These are phyloP conservation scores for Sinohyriopsis cumingii DNA, from an alignment of 2,888 invertebrate species.

Conservation along the genomic window DNA sequence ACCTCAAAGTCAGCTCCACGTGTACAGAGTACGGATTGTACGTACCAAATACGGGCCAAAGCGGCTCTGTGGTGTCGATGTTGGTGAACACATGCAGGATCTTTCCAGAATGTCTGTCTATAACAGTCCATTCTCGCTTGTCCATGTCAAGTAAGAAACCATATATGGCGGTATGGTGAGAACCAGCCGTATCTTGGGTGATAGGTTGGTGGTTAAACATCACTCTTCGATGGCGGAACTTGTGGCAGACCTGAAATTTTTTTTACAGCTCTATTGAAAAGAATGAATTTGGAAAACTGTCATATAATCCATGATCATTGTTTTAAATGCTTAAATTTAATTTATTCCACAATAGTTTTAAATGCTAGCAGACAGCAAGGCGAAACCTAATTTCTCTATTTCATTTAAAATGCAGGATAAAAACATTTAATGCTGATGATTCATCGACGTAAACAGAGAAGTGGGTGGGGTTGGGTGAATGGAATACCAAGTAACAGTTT, in stretches of 20 bases:
- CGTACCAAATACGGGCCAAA: slow-evolving; percentile 47
- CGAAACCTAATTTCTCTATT: too few species aligned
- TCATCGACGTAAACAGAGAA: too few species aligned
- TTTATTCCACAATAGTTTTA: too few species aligned
- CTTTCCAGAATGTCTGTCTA: slow-evolving; percentile 39
- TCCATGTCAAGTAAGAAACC: slow-evolving; percentile 43
- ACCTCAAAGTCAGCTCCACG: slow-evolving; percentile 44
- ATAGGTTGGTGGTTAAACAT: slow-evolving; percentile 35
- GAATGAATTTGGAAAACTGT: too few species aligned
- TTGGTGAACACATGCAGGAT: slow-evolving; percentile 32
- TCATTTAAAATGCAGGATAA: too few species aligned
- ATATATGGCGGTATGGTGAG: slow-evolving; percentile 39
- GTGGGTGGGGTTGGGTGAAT: too few species aligned
- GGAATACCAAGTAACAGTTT: too few species aligned
- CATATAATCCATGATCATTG: too few species aligned
- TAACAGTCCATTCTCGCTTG: slow-evolving; percentile 42
- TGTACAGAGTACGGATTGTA: slow-evolving; percentile 47
- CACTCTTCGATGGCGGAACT: slow-evolving; percentile 42
- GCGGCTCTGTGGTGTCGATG: slow-evolving; percentile 41
- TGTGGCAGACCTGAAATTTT: slow-evolving; percentile 36
- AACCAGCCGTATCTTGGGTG: slow-evolving; percentile 40
- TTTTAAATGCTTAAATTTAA: too few species aligned
- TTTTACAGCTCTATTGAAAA: too few species aligned
- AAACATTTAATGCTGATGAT: too few species aligned
- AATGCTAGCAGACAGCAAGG: too few species aligned